Conservation (phyloP, 2,113 vertebrate genomes). For the Hemiscyllium ocellatum region DNA sequence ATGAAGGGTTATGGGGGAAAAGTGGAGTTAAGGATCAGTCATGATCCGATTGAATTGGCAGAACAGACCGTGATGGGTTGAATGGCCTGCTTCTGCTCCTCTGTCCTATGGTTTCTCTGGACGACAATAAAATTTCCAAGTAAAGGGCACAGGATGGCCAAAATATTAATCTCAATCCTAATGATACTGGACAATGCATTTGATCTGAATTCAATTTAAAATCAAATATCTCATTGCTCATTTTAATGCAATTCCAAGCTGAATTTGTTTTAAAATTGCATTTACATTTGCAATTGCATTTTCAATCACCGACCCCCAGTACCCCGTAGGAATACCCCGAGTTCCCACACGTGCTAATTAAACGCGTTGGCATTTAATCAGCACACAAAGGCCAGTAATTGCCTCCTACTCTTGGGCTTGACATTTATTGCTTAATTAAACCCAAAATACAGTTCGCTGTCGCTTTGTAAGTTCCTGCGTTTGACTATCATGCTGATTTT, state of each 20-base stretch:
- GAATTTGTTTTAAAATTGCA: not conserved
- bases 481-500: not conserved
- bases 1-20: no score
- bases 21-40: no score
- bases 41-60: no score
- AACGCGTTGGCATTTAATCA: conserved; percentile 22
- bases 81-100: no score
- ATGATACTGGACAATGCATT: not conserved
- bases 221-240: not conserved
- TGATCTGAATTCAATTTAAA: not conserved
- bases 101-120: no score
- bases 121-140: no score
- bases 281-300: not conserved
- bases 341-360: conserved; percentile 5
- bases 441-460: not conserved
- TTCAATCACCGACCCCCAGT: not conserved
- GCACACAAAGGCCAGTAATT: not conserved
- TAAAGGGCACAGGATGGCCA: not conserved
- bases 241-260: not conserved
- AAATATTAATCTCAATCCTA: not conserved
- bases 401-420: not conserved
- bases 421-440: conserved; percentile 19
- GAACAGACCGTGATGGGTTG: no score
- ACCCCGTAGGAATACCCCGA: not conserved
- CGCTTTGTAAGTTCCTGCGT: not conserved